Evolutionary conservation across 2,888 invertebrate species (phyloP), one percentile per base, ranked within the genome.

Genomic region (Yponomeuta cagnagella): DNA sequence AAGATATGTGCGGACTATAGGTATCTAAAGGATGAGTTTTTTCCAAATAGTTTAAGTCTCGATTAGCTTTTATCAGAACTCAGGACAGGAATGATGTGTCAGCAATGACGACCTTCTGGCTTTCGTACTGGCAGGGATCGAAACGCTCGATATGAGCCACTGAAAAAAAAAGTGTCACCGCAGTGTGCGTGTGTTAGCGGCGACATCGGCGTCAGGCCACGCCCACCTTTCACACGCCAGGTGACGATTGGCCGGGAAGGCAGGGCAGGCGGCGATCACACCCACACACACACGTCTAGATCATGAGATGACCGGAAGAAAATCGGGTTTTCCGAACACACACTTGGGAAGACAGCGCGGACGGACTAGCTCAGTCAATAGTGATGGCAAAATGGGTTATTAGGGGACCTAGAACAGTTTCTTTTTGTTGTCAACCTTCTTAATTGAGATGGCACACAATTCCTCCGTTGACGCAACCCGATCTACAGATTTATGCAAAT

Each of bases 181-280:
- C 31, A 64, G 64, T 64, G 64, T 64, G 64, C 30, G 64, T 64
- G 80, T 75, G 73, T 78, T 5, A 78, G 82, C 79, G 1, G 12
- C 52, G 31, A 77, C 81, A 77, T 33, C 79, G 82, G 89, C 88
- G 90, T 87, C 76, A 83, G 79, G 83, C 90, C 78, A 79, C 90
- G 88, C 91, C 91, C 79, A 84, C 89, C 78, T 84, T 90, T 91
- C 88, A 88, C 91, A 83, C 91, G 85, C 81, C 74, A 87, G 87
- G 91, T 91, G 90, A 87, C 84, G 90, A 91, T 91, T 91, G 91
- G 91, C 83, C 84, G 82, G 78, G 77, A 77, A 76, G 33, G 43
- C 43, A 43, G 43, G 43, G 43, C 43, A 43, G 43, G 43, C 52
- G 52, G 52, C 52, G n/a, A 33, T 69, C 63, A 68, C 72, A 71